Evolutionary conservation across 2,888 invertebrate species (phyloP).

Genomic region (Mongoloraphidia duomilia): DNA sequence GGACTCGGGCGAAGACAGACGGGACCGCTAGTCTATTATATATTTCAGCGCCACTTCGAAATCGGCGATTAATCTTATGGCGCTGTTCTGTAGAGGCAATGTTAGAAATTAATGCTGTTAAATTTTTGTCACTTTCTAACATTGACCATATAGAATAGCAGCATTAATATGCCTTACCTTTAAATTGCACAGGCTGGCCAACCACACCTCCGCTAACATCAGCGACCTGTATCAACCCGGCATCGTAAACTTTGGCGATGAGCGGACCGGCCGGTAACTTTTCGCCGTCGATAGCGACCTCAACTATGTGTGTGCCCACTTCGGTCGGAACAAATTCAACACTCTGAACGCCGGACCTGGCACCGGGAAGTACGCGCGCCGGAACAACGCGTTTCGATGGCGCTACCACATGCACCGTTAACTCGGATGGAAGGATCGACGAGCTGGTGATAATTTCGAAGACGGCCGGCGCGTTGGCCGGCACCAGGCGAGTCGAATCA

Average conservation of each 20-base stretch:
- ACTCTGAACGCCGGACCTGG: conserved; percentile 66
- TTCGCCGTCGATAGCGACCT: conserved; percentile 75
- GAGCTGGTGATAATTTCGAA: conserved; percentile 71
- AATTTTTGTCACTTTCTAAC: too few relatives aligned
- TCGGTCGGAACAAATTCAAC: conserved; percentile 87
- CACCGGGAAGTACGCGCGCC: conserved; percentile 69
- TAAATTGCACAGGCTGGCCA: conserved; percentile 91
- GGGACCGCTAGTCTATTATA: not conserved
- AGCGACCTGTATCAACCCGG: conserved; percentile 84
- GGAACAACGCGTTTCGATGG: conserved; percentile 74
- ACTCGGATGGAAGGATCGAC: conserved; percentile 36
- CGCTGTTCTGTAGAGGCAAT: too few relatives aligned
- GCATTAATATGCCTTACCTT: conserved; percentile 50
- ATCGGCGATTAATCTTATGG: not conserved
- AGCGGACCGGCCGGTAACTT: conserved; percentile 82
- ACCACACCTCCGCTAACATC: conserved; percentile 89
- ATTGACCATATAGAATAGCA: too few relatives aligned
- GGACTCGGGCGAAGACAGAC: too few relatives aligned
- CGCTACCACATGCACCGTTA: conserved; percentile 56
- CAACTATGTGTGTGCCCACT: conserved; percentile 89
- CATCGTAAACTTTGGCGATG: conserved; percentile 88
- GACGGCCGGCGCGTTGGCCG: conserved; percentile 76
- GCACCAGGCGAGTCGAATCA: conserved; percentile 78
- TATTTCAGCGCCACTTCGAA: not conserved
- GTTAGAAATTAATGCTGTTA: too few relatives aligned